Conservation (phyloP, 2,888 invertebrate species). For the Syrista parreyssii region DNA sequence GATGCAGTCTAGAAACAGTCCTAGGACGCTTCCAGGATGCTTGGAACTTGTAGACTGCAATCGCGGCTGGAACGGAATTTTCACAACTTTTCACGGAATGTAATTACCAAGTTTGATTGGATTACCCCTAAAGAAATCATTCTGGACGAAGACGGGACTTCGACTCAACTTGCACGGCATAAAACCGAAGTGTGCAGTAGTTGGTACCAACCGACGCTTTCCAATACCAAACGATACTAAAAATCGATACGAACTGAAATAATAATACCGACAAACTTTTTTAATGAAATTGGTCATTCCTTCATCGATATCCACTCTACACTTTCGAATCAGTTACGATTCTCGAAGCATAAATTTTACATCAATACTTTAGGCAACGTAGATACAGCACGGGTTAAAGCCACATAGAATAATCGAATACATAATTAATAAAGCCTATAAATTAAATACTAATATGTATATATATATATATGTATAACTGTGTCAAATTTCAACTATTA, state of each 20-base stretch:
- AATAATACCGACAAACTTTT: background rate
- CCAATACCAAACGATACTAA: background rate
- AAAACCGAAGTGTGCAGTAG: background rate
- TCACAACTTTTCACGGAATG: constrained; percentile 39
- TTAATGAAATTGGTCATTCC: background rate
- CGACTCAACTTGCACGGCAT: background rate
- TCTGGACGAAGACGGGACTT: constrained; percentile 4
- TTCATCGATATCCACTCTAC: background rate
- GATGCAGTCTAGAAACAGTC: background rate
- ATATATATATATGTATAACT: too few relatives aligned
- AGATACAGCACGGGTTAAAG: background rate
- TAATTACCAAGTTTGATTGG: constrained; percentile 53
- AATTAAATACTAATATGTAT: background rate
- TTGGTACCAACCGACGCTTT: background rate
- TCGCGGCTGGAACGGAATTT: constrained; percentile 12
- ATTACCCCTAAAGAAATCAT: constrained; percentile 33
- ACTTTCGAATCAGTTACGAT: background rate
- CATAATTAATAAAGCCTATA: background rate
- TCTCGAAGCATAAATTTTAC: background rate
- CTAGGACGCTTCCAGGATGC: background rate
- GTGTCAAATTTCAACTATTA: background rate
- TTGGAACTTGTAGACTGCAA: constrained; percentile 19
- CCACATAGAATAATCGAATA: background rate
- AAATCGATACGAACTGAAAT: background rate
- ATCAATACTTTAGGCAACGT: background rate